Conservation (phyloP, 2,797 vertebrate genomes). For the Channallabes apus region DNA sequence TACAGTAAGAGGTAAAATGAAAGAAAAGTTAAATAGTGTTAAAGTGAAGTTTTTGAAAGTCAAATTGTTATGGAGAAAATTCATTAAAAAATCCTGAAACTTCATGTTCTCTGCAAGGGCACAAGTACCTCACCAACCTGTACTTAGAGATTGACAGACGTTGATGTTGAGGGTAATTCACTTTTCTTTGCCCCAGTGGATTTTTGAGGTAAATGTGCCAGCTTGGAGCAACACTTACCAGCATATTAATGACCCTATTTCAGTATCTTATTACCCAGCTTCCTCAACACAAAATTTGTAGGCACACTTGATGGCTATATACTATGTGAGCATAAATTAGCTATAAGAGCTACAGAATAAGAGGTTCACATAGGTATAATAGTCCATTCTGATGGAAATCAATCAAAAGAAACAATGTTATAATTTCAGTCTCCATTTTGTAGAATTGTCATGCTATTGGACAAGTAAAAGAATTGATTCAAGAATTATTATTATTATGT, state of each 20-base stretch:
- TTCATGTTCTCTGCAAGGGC: background rate
- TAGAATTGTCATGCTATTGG: too few relatives aligned
- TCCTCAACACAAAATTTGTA: background rate
- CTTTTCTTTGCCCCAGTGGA: background rate
- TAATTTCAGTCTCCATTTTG: too few relatives aligned
- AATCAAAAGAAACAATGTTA: background rate
- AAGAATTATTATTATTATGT: too few relatives aligned
- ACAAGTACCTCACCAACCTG: background rate
- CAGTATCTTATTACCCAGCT: background rate
- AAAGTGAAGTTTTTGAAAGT: background rate
- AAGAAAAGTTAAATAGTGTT: background rate
- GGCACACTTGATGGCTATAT: background rate
- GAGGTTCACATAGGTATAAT: background rate
- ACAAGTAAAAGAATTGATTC: too few relatives aligned
- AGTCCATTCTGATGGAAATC: background rate
- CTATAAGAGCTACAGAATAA: background rate
- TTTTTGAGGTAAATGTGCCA: background rate
- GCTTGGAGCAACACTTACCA: background rate
- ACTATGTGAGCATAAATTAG: background rate
- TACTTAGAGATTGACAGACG: background rate
- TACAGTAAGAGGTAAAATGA: constrained; percentile 12
- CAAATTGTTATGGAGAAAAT: background rate
- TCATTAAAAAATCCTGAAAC: background rate
- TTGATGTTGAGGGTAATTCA: too few relatives aligned
- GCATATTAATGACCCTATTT: background rate